Evolutionary conservation across 2,888 invertebrate genomes (phyloP).

Genomic region (Hypsopygia costalis): DNA sequence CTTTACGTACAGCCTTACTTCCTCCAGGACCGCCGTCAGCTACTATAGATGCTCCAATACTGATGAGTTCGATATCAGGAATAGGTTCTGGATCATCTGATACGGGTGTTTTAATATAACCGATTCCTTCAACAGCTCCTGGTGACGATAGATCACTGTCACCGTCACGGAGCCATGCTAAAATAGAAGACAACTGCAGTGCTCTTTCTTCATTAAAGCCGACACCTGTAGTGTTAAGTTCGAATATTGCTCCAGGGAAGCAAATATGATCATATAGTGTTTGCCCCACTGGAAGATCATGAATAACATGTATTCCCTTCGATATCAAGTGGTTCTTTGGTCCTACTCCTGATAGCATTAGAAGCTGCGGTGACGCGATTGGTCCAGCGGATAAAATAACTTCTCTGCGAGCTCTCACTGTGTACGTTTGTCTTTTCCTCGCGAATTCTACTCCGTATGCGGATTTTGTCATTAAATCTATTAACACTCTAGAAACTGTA

Average conservation of each 20-base stretch:
- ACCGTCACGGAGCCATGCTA: slow-evolving; percentile 56
- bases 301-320: slow-evolving; percentile 79
- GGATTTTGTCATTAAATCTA: slow-evolving; percentile 80
- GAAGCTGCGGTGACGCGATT: slow-evolving; percentile 92
- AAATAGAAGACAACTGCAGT: slow-evolving; percentile 25
- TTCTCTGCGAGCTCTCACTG: slow-evolving; percentile 85
- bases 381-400: slow-evolving; percentile 93
- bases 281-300: slow-evolving; percentile 84
- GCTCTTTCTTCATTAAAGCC: slow-evolving; percentile 45
- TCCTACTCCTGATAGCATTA: slow-evolving; percentile 91
- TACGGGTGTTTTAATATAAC: slow-evolving; percentile 82
- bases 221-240: slow-evolving; percentile 55
- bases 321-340: slow-evolving; percentile 74
- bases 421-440: slow-evolving; percentile 65
- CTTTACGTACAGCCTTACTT: slow-evolving; percentile 68
- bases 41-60: slow-evolving; percentile 82
- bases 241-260: slow-evolving; percentile 70
- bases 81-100: slow-evolving; percentile 80
- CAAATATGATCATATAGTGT: slow-evolving; percentile 83
- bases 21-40: slow-evolving; percentile 75
- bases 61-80: slow-evolving; percentile 85
- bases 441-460: slow-evolving; percentile 86
- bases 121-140: slow-evolving; percentile 85
- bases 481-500: slow-evolving; percentile 83
- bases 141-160: slow-evolving; percentile 72